Evolutionary conservation across 2,113 vertebrate species (phyloP), one percentile per base, ranked within the genome.

Genomic region (Jacana jacana): DNA sequence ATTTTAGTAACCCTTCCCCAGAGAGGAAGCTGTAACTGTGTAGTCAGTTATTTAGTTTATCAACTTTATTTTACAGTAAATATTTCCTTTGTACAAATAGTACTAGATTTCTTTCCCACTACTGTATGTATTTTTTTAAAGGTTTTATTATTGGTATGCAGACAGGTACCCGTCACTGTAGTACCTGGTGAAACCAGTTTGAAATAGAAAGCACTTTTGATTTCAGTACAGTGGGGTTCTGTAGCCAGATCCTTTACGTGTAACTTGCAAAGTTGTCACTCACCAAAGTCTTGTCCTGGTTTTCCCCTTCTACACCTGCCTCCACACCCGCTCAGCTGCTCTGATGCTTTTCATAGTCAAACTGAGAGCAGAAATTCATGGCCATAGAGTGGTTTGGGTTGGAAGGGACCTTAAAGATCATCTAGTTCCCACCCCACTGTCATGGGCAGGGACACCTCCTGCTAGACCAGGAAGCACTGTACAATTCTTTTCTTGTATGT

Each of bases 141-240:
- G 13, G 10, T 91, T 63, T 40, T 78, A 40, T 52, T 57, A 10
- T 11, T 13, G 68, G 5, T 28, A 6, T 82, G 11, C 14, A 61
- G 48, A 9, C 40, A 78, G 35, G 27, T 58, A 27, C 25, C 54
- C 63, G 63, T 82, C 1, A 2, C 13, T 6, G 2, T 33, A 72
- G 57, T 22, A 49, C 31, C 8, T 66, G 12, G 16, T 63, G 46
- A 75, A 92, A 87, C 8, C 5, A 2, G 4, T 64, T 79, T 75
- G 33, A 88, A 88, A 51, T 57, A 3, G 17, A 44, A 70, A 68
- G 10, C 6, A 6, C 11, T 86, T 61, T 42, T 83, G 3, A 44
- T 86, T 92, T 81, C 2, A 3, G 35, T 73, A 30, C 19, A 49
- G 2, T 4, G 1, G 18, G 5, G 0, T 6, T 48, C 86, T 85